Evolutionary conservation across 2,888 invertebrate species (phyloP), one percentile per base, ranked within the genome.

Genomic region (Pseudococcus jackbeardsleyi): DNA sequence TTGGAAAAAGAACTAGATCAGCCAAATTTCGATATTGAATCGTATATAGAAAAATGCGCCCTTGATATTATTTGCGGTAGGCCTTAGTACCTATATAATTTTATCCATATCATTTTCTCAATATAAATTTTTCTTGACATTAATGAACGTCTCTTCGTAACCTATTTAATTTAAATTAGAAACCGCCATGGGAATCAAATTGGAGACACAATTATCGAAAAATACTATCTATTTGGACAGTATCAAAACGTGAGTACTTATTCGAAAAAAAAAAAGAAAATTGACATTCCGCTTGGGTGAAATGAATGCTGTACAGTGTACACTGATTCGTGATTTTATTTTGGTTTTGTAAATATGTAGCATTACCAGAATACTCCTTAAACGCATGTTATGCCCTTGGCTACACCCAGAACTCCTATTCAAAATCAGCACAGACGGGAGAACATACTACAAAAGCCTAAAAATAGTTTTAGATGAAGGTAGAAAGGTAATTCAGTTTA

Each of bases 121-220:
- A 0, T 22, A 7, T 22, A 22, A 33, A 3, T 3, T 33, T 33
- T 33, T 33, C 3, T 33, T 33, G 26, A 33, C 3, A 33, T 33
- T 1, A 50, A 46, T 46, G 9, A 46, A 46, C 12, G 12, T 12
- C 46, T 46, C 46, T 8, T 46, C 1, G 15, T 64, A n/a, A n/a
- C n/a, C n/a, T n/a, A n/a, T 22, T 50, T 50, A 15, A 17, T 17
- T 17, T 15, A 7, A 72, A 77, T 33, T 33, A 96, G 97, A 97
- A 92, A 95, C 96, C 6, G 95, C 97, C 15, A 97, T 97, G 97
- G 97, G 97, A 0, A 93, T 94, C 11, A 93, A 93, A 46, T 92
- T 96, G 0, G 93, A 95, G 90, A 96, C 96, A 0, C 96, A 97
- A 91, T 92, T 92, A 9, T 92, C 95, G 90, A 92, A 92, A 9